Base-by-base conservation (phyloP, 2,113 vertebrate species). In the Columbina picui region DNA sequence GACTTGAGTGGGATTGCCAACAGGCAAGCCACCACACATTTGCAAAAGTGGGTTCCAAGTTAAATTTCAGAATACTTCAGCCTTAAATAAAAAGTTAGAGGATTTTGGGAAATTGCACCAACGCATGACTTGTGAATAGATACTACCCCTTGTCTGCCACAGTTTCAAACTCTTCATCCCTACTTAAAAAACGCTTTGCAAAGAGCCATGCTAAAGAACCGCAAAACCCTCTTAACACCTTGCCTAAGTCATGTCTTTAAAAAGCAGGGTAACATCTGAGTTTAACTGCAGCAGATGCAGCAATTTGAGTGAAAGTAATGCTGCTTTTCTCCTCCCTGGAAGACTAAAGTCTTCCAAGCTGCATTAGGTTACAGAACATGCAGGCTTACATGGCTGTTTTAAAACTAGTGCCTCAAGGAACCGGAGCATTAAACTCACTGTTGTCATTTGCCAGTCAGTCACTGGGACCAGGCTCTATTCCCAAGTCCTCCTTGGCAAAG, bases 241-340 rank as follows among this genome's bases (percentile, higher is more conserved):
- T 32, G 22, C 21, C 63, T 60, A 55, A 36, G 16, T 2, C 68
- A 27, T 4, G 2, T 53, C 70, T 90, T 68, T 23, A 80, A 61
- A 63, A 10, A 55, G 0, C 1, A 50, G 47, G 5, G 6, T 20
- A 82, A 60, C 19, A 39, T 7, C 34, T 0, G 5, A 55, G 10
- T 43, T 73, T 9, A 84, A 70, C 22, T 13, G 12, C n/a, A 90
- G 49, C 57, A 88, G 49, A 34, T 34, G 13, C 5, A 90, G n/a
- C 25, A 78, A 57, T 49, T 0, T n/a, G 12, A 79, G 29, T 18
- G 84, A 13, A 89, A 57, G 18, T 57, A 65, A 61, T 50, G 63
- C 14, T 56, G 16, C 38, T 86, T 39, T 84, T 75, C 43, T 52
- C 16, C 75, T 22, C 26, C 10, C 50, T 38, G 30, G 52, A 89